Evolutionary conservation across 2,888 invertebrate species (phyloP), one percentile per base, ranked within the genome.

Genomic region (Athalia cordata): DNA sequence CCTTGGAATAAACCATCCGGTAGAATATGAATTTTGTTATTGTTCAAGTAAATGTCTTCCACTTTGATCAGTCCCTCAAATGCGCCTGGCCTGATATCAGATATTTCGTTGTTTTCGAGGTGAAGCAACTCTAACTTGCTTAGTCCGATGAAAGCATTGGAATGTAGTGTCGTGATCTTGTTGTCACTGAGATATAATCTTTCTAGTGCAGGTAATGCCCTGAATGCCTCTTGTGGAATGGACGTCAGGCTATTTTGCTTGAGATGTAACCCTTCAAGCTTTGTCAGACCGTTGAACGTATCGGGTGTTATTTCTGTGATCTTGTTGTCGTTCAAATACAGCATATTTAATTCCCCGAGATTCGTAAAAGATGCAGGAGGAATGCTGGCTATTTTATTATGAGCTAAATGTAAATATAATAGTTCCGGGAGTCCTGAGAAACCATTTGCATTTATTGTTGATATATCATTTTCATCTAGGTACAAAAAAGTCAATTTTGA

Each of bases 241-340:
- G 85, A 85, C 59, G 80, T 86, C 81, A 91, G 83, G 77, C 83
- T 87, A 84, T 91, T 91, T 78, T 90, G 85, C 79, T 89, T 89
- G 62, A 91, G 81, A 81, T 88, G 91, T 7, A 91, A 83, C 77
- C 83, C 87, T 77, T 89, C 87, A 72, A 84, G 64, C 11, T 88
- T 87, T 55, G 81, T 83, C 77, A 91, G 83, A 74, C 88, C 89
- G 3, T 80, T 79, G 9, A 84, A 79, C 1, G 68, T 57, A 0
- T 89, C 90, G 77, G 86, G 87, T 64, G 84, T 84, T 66, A 91
- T 84, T 77, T 84, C 83, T 47, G 82, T 85, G 80, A 91, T 83
- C 75, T 84, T 87, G 84, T 91, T 91, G 79, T 89, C 85, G 79
- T 89, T 90, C 79, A 91, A 82, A 81, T 90, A 89, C 5, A 91